phyloP scores from a whole-genome alignment of 2,797 vertebrate species.

The Choloepus didactylus region DNA sequence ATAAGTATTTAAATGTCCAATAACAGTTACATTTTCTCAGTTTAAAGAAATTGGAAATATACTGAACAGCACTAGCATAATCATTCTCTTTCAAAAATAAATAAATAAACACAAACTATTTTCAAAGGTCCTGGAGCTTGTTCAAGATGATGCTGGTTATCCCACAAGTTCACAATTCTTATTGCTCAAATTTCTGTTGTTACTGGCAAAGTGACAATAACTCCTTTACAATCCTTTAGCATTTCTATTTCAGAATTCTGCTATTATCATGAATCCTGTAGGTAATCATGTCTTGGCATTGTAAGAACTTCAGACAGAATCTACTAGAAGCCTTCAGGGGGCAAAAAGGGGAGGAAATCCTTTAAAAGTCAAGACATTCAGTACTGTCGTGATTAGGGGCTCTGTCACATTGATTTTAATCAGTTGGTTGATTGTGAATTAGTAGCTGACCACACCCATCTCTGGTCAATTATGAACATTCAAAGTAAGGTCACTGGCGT shows the following conservation, averaged over 20 bases:
- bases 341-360: background rate
- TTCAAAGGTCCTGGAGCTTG: constrained; percentile 10
- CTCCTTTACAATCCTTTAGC: constrained; percentile 36
- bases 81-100: background rate
- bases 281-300: constrained; percentile 49
- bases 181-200: constrained; percentile 39
- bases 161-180: constrained; percentile 29
- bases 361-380: constrained; percentile 32
- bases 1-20: background rate
- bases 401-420: background rate
- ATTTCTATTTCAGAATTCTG: constrained; percentile 43
- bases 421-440: background rate
- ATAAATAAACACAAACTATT: constrained; percentile 20
- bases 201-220: constrained; percentile 38
- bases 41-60: background rate
- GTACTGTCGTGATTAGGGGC: background rate
- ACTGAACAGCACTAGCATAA: background rate
- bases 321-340: constrained; percentile 17
- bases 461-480: background rate
- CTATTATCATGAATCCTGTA: constrained; percentile 58
- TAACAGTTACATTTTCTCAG: background rate
- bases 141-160: constrained; percentile 18
- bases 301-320: constrained; percentile 20
- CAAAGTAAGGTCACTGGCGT: background rate
- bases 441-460: background rate